Conservation (phyloP, 2,888 invertebrate species). For the Platycnemis pennipes region DNA sequence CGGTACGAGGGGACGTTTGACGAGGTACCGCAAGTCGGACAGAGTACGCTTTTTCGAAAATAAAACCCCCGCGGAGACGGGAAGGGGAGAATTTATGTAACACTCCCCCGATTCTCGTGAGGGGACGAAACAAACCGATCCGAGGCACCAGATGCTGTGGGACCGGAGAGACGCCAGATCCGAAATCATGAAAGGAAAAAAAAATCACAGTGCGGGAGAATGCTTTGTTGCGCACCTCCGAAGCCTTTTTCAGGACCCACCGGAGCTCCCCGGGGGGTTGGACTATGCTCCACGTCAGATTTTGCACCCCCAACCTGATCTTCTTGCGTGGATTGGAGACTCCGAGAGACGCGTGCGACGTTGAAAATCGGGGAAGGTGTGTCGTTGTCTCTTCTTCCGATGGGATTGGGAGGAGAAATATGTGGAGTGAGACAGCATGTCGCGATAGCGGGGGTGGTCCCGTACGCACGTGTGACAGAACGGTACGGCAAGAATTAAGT, state of each 20-base stretch:
- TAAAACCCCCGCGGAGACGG: neutral
- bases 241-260: neutral
- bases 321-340: neutral
- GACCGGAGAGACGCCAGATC: neutral
- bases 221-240: neutral
- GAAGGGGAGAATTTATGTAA: neutral
- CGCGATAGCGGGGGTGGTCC: too few species aligned
- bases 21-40: neutral
- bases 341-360: neutral
- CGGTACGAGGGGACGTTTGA: neutral
- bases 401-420: too few species aligned
- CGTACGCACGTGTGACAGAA: too few species aligned
- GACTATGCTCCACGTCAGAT: neutral
- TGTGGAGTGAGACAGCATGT: too few species aligned
- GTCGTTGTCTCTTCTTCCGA: too few species aligned
- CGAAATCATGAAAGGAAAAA: neutral
- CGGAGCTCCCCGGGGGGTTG: neutral
- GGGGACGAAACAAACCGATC: neutral
- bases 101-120: neutral
- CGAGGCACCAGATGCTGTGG: neutral
- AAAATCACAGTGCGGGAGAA: neutral
- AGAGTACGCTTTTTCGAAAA: neutral
- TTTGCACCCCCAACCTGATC: neutral
- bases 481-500: too few species aligned
- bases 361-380: neutral